These are phyloP conservation scores for Eugnorisma glareosa DNA, from an alignment of 2,888 invertebrate species.

Conservation along the genomic window DNA sequence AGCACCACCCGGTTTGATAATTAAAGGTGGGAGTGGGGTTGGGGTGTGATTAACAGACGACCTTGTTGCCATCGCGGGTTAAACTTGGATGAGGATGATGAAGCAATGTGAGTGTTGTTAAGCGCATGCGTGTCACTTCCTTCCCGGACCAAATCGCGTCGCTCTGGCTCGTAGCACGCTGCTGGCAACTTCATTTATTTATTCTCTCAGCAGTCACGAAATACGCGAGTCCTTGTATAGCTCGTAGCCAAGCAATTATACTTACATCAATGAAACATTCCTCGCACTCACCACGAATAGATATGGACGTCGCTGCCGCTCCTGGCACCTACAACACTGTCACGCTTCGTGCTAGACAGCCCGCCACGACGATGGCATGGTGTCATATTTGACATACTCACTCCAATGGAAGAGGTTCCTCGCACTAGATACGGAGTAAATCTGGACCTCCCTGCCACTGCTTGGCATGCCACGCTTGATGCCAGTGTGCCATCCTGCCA, in stretches of 20 bases:
- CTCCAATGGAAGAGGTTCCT: constrained; percentile 57
- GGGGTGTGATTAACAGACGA: too few relatives aligned
- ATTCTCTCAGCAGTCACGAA: too few relatives aligned
- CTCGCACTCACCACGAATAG: too few relatives aligned
- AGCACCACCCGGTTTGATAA: neutral
- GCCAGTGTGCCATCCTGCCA: constrained; percentile 50
- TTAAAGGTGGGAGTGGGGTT: too few relatives aligned
- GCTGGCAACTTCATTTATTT: too few relatives aligned
- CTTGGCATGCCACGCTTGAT: neutral
- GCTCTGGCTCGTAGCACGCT: neutral
- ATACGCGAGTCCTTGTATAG: too few relatives aligned
- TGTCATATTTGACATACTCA: constrained; percentile 28
- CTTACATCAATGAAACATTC: too few relatives aligned
- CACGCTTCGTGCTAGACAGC: neutral
- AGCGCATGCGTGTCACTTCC: neutral
- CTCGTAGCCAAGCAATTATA: too few relatives aligned
- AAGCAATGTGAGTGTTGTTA: neutral
- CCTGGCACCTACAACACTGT: neutral
- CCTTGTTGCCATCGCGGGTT: neutral
- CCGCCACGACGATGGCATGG: neutral
- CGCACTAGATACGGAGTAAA: constrained; percentile 56
- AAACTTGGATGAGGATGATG: neutral
- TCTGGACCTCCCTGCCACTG: neutral
- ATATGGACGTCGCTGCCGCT: too few relatives aligned
- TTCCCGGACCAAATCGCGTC: neutral